These are phyloP conservation scores for Phortica variegata DNA, from an alignment of 1,140 invertebrate species.

Conservation along the genomic window DNA sequence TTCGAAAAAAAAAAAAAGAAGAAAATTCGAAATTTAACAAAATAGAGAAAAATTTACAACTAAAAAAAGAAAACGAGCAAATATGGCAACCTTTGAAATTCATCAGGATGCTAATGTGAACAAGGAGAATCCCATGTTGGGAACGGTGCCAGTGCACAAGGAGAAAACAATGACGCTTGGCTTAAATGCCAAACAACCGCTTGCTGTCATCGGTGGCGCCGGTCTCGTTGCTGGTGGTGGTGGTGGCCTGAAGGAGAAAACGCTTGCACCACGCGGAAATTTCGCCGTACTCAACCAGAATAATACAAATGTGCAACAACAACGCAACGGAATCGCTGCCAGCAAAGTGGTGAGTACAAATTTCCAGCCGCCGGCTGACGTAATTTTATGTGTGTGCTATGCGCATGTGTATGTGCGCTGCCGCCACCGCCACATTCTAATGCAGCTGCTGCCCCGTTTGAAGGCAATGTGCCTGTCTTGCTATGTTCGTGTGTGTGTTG, in stretches of 20 bases:
- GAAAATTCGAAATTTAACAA: background rate
- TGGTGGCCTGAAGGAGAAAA: slow-evolving; percentile 15
- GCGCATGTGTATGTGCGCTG: slow-evolving; percentile 7
- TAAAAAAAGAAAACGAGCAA: slow-evolving; percentile 16
- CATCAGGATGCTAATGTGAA: slow-evolving; percentile 65
- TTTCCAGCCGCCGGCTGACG: background rate
- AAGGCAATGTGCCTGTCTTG: too few relatives aligned
- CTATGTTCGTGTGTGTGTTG: too few relatives aligned
- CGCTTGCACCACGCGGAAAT: slow-evolving; percentile 41
- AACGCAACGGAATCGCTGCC: slow-evolving; percentile 13
- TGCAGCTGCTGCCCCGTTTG: slow-evolving; percentile 33
- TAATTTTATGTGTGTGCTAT: slow-evolving; percentile 17
- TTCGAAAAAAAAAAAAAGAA: slow-evolving; percentile 13
- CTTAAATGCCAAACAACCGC: slow-evolving; percentile 32
- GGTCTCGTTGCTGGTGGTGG: too few relatives aligned
- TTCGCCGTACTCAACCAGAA: slow-evolving; percentile 58
- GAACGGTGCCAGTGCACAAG: slow-evolving; percentile 11
- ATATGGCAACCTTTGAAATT: slow-evolving; percentile 63
- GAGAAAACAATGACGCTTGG: slow-evolving; percentile 11
- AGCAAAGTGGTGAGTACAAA: slow-evolving; percentile 40
- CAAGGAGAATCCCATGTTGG: slow-evolving; percentile 58
- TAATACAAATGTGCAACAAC: slow-evolving; percentile 46
- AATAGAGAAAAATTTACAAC: slow-evolving; percentile 6
- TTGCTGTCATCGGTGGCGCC: slow-evolving; percentile 23
- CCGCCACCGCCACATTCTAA: slow-evolving; percentile 26